phyloP scores from a whole-genome alignment of 2,888 invertebrate genomes.

The Argyresthia albistria region DNA sequence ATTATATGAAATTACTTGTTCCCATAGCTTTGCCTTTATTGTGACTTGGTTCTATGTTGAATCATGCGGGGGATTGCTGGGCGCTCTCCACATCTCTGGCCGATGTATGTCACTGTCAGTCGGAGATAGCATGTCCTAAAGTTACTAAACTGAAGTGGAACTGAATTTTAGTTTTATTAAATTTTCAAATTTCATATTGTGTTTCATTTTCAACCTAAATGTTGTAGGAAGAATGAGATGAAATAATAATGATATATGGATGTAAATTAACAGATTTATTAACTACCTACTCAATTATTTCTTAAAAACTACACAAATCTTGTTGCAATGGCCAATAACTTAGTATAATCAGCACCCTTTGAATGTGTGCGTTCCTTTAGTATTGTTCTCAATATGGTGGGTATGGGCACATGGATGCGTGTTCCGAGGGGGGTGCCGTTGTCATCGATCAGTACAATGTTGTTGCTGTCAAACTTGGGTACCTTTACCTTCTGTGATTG shows the following conservation, averaged over 20 bases:
- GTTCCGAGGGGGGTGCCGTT: conserved; percentile 95
- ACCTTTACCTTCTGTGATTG: conserved; percentile 85
- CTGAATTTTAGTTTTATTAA: conserved; percentile 62
- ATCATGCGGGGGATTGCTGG: no score
- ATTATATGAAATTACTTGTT: no score
- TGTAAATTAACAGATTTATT: conserved; percentile 18
- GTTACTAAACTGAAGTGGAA: conserved; percentile 52
- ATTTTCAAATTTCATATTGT: conserved; percentile 56
- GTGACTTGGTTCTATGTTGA: no score
- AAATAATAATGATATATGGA: neutral
- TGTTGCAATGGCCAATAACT: conserved; percentile 90
- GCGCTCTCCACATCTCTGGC: conserved; percentile 25
- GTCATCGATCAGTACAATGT: conserved; percentile 95
- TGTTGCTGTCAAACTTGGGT: conserved; percentile 95
- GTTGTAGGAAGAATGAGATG: neutral
- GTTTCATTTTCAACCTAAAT: conserved; percentile 8
- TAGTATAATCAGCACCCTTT: conserved; percentile 93
- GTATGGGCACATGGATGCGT: conserved; percentile 95
- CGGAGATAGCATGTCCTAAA: conserved; percentile 43
- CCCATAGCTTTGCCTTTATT: no score
- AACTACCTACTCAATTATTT: conserved; percentile 17
- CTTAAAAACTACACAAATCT: conserved; percentile 79
- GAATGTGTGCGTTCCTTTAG: conserved; percentile 84
- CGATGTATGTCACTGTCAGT: conserved; percentile 24
- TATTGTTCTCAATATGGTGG: conserved; percentile 87